These are phyloP conservation scores for Geopemphigus sp. DNA, from an alignment of 1,140 invertebrate species.

Conservation along the genomic window DNA sequence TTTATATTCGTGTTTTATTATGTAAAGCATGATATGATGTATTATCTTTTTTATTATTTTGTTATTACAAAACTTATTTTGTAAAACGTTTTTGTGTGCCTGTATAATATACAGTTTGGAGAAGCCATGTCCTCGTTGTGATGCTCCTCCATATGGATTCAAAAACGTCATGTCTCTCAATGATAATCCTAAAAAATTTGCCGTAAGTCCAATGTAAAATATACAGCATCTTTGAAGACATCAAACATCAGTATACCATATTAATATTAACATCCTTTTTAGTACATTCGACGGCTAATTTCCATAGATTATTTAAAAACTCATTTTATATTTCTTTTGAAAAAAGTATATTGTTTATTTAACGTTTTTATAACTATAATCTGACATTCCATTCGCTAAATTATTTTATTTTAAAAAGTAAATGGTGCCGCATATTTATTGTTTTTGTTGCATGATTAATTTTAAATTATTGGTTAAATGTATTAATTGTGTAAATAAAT, in stretches of 20 bases:
- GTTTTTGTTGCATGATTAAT: constrained; percentile 26
- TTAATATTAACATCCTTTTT: neutral
- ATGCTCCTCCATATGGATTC: constrained; percentile 91
- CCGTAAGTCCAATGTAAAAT: constrained; percentile 61
- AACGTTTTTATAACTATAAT: neutral
- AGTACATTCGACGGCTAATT: neutral
- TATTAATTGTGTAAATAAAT: constrained; percentile 8
- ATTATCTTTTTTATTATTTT: neutral
- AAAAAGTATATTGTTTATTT: neutral
- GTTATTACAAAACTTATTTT: constrained; percentile 42
- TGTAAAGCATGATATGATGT: constrained; percentile 21
- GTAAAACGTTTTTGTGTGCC: constrained; percentile 49
- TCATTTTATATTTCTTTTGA: neutral
- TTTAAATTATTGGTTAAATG: neutral
- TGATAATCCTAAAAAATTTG: constrained; percentile 70
- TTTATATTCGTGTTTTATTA: neutral
- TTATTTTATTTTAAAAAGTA: neutral
- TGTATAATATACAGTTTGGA: constrained; percentile 61
- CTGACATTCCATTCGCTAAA: neutral
- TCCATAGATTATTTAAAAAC: neutral
- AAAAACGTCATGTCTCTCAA: constrained; percentile 87
- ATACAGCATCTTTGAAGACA: constrained; percentile 11
- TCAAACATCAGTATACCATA: neutral
- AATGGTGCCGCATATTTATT: constrained; percentile 24
- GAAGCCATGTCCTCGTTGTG: constrained; percentile 79